Evolutionary conservation across 2,797 vertebrate genomes (phyloP).

Genomic region (Bradypus variegatus): DNA sequence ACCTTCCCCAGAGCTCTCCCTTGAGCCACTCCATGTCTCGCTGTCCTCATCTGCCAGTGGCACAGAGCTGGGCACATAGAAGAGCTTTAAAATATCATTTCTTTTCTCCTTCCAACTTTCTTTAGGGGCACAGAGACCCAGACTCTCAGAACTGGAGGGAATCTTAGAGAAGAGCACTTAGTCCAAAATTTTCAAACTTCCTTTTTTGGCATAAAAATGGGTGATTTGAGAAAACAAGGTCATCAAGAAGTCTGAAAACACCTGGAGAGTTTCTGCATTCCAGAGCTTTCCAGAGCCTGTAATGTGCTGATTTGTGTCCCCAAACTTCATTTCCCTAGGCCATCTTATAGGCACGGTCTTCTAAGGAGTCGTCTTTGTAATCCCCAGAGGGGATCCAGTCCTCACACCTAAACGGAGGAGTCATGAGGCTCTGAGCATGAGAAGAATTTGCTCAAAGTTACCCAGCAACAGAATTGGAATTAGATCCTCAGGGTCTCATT

Average conservation of each 20-base stretch:
- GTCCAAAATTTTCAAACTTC: background rate
- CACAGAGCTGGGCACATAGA: background rate
- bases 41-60: no score
- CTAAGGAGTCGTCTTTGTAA: background rate
- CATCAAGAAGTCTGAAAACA: background rate
- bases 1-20: no score
- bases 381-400: no score
- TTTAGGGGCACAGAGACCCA: background rate
- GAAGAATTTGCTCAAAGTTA: background rate
- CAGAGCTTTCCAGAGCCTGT: rapidly evolving
- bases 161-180: background rate
- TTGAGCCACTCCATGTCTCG: background rate
- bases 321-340: background rate
- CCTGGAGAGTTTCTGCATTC: background rate
- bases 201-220: background rate
- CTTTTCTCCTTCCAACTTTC: background rate
- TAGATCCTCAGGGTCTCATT: background rate
- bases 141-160: background rate
- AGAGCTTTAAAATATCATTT: background rate
- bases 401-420: background rate
- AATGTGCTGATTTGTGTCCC: background rate
- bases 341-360: background rate
- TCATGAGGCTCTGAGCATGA: background rate
- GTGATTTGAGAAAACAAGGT: background rate
- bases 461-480: background rate